Percentiles rank a stretch among this genome's conserved stretches.
phyloP scores from a whole-genome alignment of 2,888 invertebrate species.

The Volucella bombylans region DNA sequence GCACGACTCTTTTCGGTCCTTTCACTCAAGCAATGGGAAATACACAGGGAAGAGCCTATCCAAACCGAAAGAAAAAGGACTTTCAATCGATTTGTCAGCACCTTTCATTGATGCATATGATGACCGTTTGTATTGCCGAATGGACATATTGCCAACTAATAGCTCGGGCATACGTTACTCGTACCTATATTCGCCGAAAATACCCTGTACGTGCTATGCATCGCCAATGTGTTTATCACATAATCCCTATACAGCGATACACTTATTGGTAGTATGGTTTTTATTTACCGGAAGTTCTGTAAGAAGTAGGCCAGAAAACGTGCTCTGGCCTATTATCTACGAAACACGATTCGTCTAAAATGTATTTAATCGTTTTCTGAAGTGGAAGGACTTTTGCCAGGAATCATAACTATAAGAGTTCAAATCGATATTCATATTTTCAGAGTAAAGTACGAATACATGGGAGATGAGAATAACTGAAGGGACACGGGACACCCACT shows the following conservation, averaged over 20 bases:
- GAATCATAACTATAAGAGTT: slow-evolving; percentile 22
- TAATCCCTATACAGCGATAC: slow-evolving; percentile 31
- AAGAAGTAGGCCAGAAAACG: slow-evolving; percentile 7
- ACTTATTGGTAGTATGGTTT: slow-evolving; percentile 22
- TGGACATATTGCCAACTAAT: slow-evolving; percentile 60
- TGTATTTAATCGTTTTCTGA: slow-evolving; percentile 61
- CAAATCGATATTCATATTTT: slow-evolving; percentile 65
- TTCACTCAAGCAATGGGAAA: background rate
- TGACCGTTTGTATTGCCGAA: slow-evolving; percentile 48
- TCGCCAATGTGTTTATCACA: slow-evolving; percentile 53
- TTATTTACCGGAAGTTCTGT: slow-evolving; percentile 53
- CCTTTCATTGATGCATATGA: slow-evolving; percentile 52
- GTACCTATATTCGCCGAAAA: slow-evolving; percentile 8
- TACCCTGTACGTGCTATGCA: slow-evolving; percentile 62
- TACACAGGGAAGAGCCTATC: background rate
- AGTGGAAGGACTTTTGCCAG: slow-evolving; percentile 15
- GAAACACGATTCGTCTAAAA: slow-evolving; percentile 43
- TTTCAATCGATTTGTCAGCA: slow-evolving; percentile 67
- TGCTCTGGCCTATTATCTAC: background rate
- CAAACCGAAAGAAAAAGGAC: slow-evolving; percentile 22
- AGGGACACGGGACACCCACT: background rate
- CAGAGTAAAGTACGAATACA: background rate
- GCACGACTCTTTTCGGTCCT: slow-evolving; percentile 26
- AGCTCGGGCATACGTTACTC: slow-evolving; percentile 46
- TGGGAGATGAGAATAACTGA: background rate